These are phyloP conservation scores for Aleadryas rufinucha DNA, from an alignment of 2,113 vertebrate species.

Conservation along the genomic window DNA sequence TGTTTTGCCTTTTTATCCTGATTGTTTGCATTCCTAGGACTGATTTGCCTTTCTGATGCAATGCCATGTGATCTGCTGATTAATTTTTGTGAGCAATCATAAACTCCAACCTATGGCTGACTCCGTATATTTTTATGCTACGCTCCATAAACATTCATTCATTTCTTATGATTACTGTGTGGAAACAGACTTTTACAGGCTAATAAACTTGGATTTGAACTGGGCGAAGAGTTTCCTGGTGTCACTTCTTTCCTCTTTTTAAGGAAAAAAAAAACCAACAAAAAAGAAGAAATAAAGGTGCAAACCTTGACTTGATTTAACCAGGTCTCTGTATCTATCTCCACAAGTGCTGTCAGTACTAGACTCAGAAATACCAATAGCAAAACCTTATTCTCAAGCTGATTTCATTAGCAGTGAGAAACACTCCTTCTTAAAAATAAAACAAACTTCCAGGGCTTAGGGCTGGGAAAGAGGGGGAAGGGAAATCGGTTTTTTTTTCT, in stretches of 20 bases:
- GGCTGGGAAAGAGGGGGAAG: neutral
- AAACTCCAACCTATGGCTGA: constrained; percentile 26
- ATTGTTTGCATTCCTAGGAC: constrained; percentile 52
- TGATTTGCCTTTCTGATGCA: constrained; percentile 67
- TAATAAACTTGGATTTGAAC: constrained; percentile 66
- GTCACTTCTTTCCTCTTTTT: constrained; percentile 27
- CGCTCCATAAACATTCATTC: constrained; percentile 42
- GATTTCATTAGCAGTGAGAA: neutral
- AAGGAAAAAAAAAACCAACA: neutral
- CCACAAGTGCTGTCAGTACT: neutral
- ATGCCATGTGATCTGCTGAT: constrained; percentile 54
- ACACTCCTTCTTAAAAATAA: neutral
- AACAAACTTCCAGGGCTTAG: neutral
- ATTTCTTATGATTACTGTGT: constrained; percentile 58
- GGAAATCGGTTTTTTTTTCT: neutral
- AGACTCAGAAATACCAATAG: constrained; percentile 1
- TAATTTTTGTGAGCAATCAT: constrained; percentile 65
- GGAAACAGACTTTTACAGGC: constrained; percentile 47
- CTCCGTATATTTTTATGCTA: constrained; percentile 27
- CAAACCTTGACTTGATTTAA: constrained; percentile 3
- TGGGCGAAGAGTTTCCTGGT: constrained; percentile 6
- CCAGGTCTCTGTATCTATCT: neutral
- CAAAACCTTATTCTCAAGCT: neutral
- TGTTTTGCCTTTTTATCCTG: constrained; percentile 55
- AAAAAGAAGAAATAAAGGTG: neutral